Conservation (phyloP, 2,888 invertebrate genomes). For the Nasonia oneida region DNA sequence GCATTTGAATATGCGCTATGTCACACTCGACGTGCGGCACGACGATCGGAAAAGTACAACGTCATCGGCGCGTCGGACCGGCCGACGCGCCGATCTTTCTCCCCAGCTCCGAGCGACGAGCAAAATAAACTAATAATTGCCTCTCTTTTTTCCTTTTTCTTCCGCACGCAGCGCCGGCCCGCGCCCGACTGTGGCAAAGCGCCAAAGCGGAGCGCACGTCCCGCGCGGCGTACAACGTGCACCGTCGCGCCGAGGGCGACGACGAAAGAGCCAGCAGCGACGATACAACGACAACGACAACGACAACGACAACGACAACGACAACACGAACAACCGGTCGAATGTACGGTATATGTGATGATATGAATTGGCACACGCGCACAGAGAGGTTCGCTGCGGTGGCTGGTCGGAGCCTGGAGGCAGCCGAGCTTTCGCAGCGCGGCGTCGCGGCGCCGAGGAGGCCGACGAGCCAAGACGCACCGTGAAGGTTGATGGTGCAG, state of each 20-base stretch:
- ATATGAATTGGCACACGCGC: not conserved
- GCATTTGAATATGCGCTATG: too few species aligned
- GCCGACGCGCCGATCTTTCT: not conserved
- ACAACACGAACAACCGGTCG: too few species aligned
- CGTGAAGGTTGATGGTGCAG: constrained; percentile 97
- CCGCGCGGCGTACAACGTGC: too few species aligned
- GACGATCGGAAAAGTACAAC: too few species aligned
- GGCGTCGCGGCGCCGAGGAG: not conserved
- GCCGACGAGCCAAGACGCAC: constrained; percentile 81
- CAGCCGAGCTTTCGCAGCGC: not conserved
- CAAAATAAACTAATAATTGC: not conserved
- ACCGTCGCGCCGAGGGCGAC: too few species aligned
- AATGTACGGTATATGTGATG: not conserved
- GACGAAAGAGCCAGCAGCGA: too few species aligned
- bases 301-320: not conserved
- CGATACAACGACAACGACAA: not conserved
- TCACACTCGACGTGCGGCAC: too few species aligned
- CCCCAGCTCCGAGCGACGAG: not conserved
- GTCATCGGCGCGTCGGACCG: too few species aligned
- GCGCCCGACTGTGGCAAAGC: too few species aligned
- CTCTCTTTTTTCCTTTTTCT: not conserved
- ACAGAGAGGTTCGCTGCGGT: not conserved
- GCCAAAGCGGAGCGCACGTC: too few species aligned
- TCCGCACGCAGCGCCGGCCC: too few species aligned
- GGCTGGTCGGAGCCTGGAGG: not conserved